These are phyloP conservation scores for Archaeoteleia sp. DNA, from an alignment of 2,888 invertebrate genomes.

Conservation along the genomic window DNA sequence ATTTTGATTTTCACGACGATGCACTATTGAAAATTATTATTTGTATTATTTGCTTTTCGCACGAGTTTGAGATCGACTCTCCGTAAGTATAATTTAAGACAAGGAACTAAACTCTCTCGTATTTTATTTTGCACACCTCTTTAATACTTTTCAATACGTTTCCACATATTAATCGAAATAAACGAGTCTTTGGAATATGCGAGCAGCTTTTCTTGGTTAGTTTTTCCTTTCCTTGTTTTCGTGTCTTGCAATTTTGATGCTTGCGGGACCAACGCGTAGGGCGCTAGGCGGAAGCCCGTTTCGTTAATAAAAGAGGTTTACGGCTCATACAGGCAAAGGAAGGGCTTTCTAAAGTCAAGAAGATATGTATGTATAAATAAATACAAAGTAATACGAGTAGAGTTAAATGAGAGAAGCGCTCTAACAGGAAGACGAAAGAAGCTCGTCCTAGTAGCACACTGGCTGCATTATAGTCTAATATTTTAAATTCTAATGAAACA, in stretches of 20 bases:
- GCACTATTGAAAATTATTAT: too few species aligned
- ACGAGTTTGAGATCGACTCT: too few species aligned
- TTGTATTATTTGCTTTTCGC: too few species aligned
- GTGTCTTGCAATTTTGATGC: slow-evolving; percentile 6
- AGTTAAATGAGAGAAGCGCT: slow-evolving; percentile 54
- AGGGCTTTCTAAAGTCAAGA: not conserved
- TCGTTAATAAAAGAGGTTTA: slow-evolving; percentile 13
- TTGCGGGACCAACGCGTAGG: slow-evolving; percentile 24
- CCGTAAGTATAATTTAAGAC: too few species aligned
- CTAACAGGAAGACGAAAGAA: slow-evolving; percentile 27
- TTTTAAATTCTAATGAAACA: too few species aligned
- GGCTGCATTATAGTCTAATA: too few species aligned
- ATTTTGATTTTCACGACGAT: too few species aligned
- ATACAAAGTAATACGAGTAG: slow-evolving; percentile 43
- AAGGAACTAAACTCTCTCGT: too few species aligned
- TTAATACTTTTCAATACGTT: slow-evolving; percentile 41
- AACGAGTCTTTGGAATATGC: slow-evolving; percentile 50
- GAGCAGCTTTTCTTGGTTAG: slow-evolving; percentile 15
- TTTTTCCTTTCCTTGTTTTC: slow-evolving; percentile 18
- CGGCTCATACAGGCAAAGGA: not conserved
- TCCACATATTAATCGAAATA: slow-evolving; percentile 26
- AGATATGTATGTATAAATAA: slow-evolving; percentile 21
- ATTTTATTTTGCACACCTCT: not conserved
- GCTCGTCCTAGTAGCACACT: too few species aligned
- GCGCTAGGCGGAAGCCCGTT: slow-evolving; percentile 39